phyloP scores from a whole-genome alignment of 2,797 vertebrate genomes.

The Micrastur ruficollis region DNA sequence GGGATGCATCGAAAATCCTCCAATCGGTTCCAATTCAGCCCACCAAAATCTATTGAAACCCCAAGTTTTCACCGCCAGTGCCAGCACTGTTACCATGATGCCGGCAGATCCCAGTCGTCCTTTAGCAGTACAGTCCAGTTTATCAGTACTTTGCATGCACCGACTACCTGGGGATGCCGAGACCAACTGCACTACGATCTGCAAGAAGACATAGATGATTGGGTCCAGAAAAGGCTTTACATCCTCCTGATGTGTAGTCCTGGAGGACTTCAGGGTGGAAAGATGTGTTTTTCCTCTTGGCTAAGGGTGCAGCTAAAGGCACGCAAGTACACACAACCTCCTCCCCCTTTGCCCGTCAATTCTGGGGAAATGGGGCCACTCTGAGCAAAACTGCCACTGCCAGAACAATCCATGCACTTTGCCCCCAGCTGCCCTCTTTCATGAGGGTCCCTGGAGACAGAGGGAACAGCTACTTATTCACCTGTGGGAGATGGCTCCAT shows the following conservation, averaged over 20 bases:
- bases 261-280: not conserved
- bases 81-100: not conserved
- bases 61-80: too few relatives aligned
- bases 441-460: not conserved
- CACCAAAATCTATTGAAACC: not conserved
- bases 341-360: too few relatives aligned
- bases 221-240: not conserved
- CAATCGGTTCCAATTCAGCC: not conserved
- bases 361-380: not conserved
- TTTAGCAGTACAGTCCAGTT: not conserved
- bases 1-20: not conserved
- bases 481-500: not conserved
- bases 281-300: not conserved
- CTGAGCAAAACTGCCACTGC: not conserved
- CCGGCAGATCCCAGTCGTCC: not conserved
- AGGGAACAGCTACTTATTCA: not conserved
- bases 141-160: not conserved
- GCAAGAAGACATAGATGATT: not conserved
- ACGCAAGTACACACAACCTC: accelerated
- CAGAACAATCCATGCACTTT: not conserved
- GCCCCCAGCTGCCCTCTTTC: not conserved
- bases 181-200: not conserved
- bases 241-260: not conserved
- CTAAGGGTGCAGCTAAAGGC: not conserved
- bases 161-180: not conserved